phyloP scores from a whole-genome alignment of 2,888 invertebrate genomes.

The Macrophya alboannulata region DNA sequence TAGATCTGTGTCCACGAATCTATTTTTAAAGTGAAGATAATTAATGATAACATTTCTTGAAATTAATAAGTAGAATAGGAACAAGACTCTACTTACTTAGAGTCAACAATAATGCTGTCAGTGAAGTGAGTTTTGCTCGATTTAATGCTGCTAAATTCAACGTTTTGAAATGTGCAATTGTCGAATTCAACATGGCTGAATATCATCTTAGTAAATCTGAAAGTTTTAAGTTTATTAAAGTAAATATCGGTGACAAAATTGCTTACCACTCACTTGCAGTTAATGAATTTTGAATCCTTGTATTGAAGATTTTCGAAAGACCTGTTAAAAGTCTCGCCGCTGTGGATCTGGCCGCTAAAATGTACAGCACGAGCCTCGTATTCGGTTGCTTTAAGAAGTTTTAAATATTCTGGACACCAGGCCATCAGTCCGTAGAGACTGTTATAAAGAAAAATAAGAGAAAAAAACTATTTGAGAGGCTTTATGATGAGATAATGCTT shows the following conservation, averaged over 20 bases:
- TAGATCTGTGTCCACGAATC: constrained; percentile 87
- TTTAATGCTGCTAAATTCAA: constrained; percentile 87
- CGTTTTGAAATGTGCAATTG: constrained; percentile 87
- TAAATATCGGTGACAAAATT: background rate
- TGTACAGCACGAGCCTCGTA: constrained; percentile 74
- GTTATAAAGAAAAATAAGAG: constrained; percentile 55
- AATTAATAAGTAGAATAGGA: background rate
- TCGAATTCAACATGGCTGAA: constrained; percentile 88
- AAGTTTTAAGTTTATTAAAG: constrained; percentile 59
- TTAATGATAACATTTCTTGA: background rate
- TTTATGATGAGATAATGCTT: background rate
- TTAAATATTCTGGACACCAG: constrained; percentile 83
- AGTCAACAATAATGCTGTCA: constrained; percentile 84
- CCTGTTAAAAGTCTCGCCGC: constrained; percentile 82
- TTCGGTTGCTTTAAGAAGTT: constrained; percentile 77
- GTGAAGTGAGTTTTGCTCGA: constrained; percentile 87
- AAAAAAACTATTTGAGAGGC: background rate
- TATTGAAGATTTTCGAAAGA: constrained; percentile 86
- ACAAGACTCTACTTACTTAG: constrained; percentile 81
- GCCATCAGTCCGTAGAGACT: constrained; percentile 83
- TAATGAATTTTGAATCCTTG: constrained; percentile 83
- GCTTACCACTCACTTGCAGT: constrained; percentile 81
- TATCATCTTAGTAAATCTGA: constrained; percentile 84
- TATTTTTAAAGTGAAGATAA: constrained; percentile 68
- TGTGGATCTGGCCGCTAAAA: constrained; percentile 76